Percentiles rank a stretch among this genome's conserved stretches.
Conservation (phyloP, 2,797 vertebrate species). For the Harpagifer antarcticus region DNA sequence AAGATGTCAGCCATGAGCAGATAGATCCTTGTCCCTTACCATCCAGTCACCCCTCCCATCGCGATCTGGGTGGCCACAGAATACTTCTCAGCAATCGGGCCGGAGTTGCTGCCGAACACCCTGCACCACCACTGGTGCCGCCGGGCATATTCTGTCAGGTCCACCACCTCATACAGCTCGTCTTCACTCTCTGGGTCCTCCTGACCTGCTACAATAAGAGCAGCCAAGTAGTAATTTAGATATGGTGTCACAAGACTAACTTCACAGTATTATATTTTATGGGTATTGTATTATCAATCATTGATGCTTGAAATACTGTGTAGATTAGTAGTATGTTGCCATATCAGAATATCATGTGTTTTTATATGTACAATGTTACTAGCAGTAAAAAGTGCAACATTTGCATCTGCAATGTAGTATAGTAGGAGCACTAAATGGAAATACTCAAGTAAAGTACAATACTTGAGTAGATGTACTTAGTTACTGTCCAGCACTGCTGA, state of each 20-base stretch:
- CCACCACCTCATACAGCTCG: constrained; percentile 96
- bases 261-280: too few relatives aligned
- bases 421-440: too few relatives aligned
- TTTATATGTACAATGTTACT: too few relatives aligned
- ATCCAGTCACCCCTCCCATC: constrained; percentile 97
- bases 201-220: constrained; percentile 35
- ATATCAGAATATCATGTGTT: too few relatives aligned
- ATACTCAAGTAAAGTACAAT: too few relatives aligned
- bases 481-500: neutral
- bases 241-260: neutral
- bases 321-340: too few relatives aligned
- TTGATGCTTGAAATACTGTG: too few relatives aligned
- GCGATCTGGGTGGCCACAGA: constrained; percentile 97
- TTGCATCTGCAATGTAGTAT: too few relatives aligned
- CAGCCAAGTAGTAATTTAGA: neutral
- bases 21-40: constrained; percentile 79
- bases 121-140: constrained; percentile 97
- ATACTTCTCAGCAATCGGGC: constrained; percentile 97
- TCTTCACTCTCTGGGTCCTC: constrained; percentile 91
- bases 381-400: too few relatives aligned
- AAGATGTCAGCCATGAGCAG: neutral
- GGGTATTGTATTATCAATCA: too few relatives aligned
- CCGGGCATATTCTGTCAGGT: constrained; percentile 95
- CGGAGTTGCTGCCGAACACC: constrained; percentile 94
- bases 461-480: too few relatives aligned